These are phyloP conservation scores for Parnassius glacialis DNA, from an alignment of 2,888 invertebrate species.

Conservation along the genomic window DNA sequence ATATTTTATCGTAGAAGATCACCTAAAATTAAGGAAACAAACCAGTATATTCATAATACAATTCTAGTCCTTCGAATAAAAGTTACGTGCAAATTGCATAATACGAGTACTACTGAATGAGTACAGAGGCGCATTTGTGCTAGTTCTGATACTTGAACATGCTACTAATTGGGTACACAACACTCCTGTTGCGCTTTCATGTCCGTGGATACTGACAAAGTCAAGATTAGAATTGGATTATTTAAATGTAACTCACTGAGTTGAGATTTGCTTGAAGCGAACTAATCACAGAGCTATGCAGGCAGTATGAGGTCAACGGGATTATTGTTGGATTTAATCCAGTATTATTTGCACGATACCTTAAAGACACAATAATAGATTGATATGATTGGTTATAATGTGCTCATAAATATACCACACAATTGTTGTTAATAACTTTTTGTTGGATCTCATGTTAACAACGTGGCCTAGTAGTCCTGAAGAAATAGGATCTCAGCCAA, in stretches of 20 bases:
- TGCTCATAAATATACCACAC: too few relatives aligned
- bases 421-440: too few relatives aligned
- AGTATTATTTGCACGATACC: neutral
- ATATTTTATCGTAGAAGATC: too few relatives aligned
- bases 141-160: conserved; percentile 17
- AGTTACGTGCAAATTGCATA: neutral
- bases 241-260: conserved; percentile 56
- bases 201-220: conserved; percentile 35
- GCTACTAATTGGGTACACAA: conserved; percentile 10
- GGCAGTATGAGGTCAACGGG: neutral
- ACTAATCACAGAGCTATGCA: conserved; percentile 14
- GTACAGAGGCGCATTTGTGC: conserved; percentile 3
- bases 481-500: too few relatives aligned
- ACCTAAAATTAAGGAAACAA: too few relatives aligned
- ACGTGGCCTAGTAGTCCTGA: too few relatives aligned
- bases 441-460: too few relatives aligned
- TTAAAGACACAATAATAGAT: too few relatives aligned
- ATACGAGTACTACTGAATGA: conserved; percentile 12
- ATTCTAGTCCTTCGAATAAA: neutral
- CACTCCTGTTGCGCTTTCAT: conserved; percentile 13
- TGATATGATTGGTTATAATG: too few relatives aligned
- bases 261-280: conserved; percentile 40
- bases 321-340: conserved; percentile 9
- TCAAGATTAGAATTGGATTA: conserved; percentile 61
- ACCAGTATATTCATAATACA: too few relatives aligned